Percentiles rank a stretch among this genome's conserved stretches.
phyloP scores from a whole-genome alignment of 1,140 invertebrate genomes.

The Saccostrea glomerata region DNA sequence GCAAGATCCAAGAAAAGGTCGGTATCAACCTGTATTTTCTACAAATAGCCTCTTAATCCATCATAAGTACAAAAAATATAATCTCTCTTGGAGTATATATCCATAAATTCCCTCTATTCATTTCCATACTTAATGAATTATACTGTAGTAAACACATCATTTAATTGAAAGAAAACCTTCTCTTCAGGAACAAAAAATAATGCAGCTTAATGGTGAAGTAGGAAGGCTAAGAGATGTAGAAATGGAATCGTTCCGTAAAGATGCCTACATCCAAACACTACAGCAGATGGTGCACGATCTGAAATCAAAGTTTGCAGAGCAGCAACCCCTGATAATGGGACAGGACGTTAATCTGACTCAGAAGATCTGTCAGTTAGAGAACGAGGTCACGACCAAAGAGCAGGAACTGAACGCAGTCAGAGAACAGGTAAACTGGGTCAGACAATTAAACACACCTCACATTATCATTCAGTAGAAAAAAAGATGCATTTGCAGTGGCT shows the following conservation, averaged over 20 bases:
- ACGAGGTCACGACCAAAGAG: conserved; percentile 72
- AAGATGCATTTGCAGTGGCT: no score
- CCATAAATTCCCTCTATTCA: not conserved
- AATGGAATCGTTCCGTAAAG: conserved; percentile 73
- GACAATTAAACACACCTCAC: no score
- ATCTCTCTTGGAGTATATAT: no score
- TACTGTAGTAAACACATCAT: not conserved
- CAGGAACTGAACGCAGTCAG: conserved; percentile 68
- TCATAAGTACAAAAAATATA: no score
- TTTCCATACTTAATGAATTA: not conserved
- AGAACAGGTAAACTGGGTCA: conserved; percentile 70
- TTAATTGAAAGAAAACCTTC: not conserved
- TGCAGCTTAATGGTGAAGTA: conserved; percentile 72
- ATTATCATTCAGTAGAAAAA: no score
- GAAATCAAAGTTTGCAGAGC: conserved; percentile 57
- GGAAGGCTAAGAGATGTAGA: conserved; percentile 68
- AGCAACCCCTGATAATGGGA: conserved; percentile 64
- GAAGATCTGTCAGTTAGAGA: conserved; percentile 72
- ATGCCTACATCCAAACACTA: conserved; percentile 71
- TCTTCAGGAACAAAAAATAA: conserved; percentile 73
- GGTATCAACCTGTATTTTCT: not conserved
- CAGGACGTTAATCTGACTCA: conserved; percentile 68
- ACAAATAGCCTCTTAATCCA: no score
- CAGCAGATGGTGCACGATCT: conserved; percentile 69
- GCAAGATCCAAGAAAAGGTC: conserved; percentile 66